Conservation (phyloP, 2,113 vertebrate species). For the Azemiops feae region DNA sequence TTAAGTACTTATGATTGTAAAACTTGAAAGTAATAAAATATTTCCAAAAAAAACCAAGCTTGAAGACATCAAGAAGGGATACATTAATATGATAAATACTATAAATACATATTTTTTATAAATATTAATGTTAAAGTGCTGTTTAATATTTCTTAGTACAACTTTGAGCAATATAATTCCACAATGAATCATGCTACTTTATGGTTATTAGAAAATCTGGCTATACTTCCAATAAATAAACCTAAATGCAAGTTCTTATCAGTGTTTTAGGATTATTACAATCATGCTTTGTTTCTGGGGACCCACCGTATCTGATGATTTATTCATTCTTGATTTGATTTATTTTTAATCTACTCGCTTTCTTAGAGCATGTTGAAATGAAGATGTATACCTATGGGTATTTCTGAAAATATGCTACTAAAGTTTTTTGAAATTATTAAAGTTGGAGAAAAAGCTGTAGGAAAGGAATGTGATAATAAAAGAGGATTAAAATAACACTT, state of each 20-base stretch:
- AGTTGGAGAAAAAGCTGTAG: conserved; percentile 39
- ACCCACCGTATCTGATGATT: not conserved
- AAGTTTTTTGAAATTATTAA: conserved; percentile 51
- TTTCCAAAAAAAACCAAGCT: not conserved
- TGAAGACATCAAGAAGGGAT: not conserved
- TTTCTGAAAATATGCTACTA: conserved; percentile 32
- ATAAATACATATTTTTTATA: not conserved
- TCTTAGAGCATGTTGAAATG: conserved; percentile 11
- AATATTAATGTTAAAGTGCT: not conserved
- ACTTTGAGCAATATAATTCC: not conserved
- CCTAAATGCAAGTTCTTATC: not conserved
- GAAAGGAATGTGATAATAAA: conserved; percentile 39
- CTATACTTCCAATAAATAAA: not conserved
- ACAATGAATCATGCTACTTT: not conserved
- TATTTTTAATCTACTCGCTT: not conserved
- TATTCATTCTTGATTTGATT: not conserved
- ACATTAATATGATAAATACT: not conserved
- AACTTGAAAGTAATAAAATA: too few relatives aligned
- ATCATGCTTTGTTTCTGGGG: not conserved
- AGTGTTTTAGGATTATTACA: not conserved
- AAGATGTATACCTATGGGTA: conserved; percentile 25
- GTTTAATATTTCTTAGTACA: not conserved
- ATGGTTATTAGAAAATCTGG: not conserved
- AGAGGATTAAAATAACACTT: conserved; percentile 43
- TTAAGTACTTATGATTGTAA: too few relatives aligned